Conservation (phyloP, 2,888 invertebrate genomes). For the Penaeus monodon region DNA sequence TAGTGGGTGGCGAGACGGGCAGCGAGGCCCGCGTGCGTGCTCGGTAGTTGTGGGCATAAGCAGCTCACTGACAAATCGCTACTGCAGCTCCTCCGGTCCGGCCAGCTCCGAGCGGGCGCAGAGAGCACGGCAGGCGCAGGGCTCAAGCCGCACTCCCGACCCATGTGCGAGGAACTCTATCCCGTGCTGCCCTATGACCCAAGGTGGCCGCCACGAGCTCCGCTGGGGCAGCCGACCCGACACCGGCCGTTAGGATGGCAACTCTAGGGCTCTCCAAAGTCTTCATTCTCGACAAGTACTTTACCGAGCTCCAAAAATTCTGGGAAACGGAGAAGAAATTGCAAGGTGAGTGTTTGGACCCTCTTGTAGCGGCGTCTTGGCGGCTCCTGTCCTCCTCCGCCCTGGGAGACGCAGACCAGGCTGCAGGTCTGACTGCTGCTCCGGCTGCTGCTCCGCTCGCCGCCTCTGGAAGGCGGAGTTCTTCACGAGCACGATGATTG, state of each 20-base stretch:
- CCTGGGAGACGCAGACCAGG: not conserved
- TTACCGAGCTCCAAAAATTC: slow-evolving; percentile 95
- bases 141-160: slow-evolving; percentile 43
- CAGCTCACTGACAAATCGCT: slow-evolving; percentile 59
- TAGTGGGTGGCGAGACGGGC: slow-evolving; percentile 29
- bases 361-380: not conserved
- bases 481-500: slow-evolving; percentile 54
- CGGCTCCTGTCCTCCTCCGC: not conserved
- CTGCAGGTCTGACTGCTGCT: slow-evolving; percentile 24
- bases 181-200: slow-evolving; percentile 55
- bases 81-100: slow-evolving; percentile 39
- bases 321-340: slow-evolving; percentile 96
- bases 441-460: no score
- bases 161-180: slow-evolving; percentile 53
- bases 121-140: slow-evolving; percentile 34
- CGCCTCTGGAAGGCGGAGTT: slow-evolving; percentile 27
- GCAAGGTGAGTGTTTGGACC: slow-evolving; percentile 79
- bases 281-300: slow-evolving; percentile 97
- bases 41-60: slow-evolving; percentile 54
- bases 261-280: slow-evolving; percentile 96
- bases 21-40: slow-evolving; percentile 34
- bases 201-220: slow-evolving; percentile 56
- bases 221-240: slow-evolving; percentile 54
- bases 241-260: slow-evolving; percentile 77
- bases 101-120: slow-evolving; percentile 19